Evolutionary conservation across 1,140 invertebrate genomes (phyloP).

Genomic region (Drosophila pseudoananassae): DNA sequence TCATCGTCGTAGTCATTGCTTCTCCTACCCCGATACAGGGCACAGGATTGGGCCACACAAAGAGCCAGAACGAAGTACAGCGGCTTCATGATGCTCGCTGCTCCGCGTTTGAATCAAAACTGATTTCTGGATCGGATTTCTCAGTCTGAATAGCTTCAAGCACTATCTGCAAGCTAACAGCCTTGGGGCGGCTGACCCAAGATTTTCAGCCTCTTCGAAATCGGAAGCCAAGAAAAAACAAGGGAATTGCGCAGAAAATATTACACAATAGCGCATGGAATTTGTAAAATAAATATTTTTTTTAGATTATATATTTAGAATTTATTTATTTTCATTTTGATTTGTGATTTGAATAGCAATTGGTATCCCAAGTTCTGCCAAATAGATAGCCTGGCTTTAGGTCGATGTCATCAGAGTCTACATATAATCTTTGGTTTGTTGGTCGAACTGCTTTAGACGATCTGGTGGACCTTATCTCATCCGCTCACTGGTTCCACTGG

Average conservation of each 20-base stretch:
- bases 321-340: too few relatives aligned
- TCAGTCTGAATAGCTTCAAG: constrained; percentile 59
- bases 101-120: constrained; percentile 52
- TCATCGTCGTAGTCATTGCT: constrained; percentile 25
- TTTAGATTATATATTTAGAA: too few relatives aligned
- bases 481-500: constrained; percentile 4
- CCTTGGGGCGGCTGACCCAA: constrained; percentile 33
- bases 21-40: constrained; percentile 5
- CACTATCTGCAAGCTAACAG: constrained; percentile 24
- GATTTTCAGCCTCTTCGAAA: constrained; percentile 13
- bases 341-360: too few relatives aligned
- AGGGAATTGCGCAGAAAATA: neutral
- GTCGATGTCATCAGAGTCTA: constrained; percentile 8
- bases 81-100: constrained; percentile 64
- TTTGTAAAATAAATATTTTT: too few relatives aligned
- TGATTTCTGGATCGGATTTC: constrained; percentile 49
- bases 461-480: constrained; percentile 31
- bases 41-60: constrained; percentile 23
- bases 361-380: too few relatives aligned
- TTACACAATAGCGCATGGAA: neutral
- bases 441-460: constrained; percentile 1
- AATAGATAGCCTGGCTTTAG: too few relatives aligned
- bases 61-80: constrained; percentile 37
- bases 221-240: neutral
- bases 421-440: constrained; percentile 17